Evolutionary conservation across 2,888 invertebrate genomes (phyloP), one percentile per base, ranked within the genome.

Genomic region (Coelinius sp.): DNA sequence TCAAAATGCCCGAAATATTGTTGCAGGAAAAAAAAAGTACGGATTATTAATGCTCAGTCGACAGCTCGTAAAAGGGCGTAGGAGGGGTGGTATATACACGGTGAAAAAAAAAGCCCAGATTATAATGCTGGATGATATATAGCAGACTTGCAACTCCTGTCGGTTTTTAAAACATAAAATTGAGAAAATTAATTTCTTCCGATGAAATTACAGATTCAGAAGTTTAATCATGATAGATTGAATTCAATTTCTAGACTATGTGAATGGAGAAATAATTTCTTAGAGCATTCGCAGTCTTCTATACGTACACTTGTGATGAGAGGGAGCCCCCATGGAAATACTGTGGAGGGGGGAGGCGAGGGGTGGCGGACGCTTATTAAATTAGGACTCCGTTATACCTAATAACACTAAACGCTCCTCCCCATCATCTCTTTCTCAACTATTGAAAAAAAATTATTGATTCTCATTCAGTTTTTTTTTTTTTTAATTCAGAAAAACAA

Each of bases 81-180:
- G 53, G 38, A 49, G 71, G 67, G 68, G 63, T 59, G 59, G 59
- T 59, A 59, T 59, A 59, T 31, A 67, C 64, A 72, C 72, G 56
- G 53, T 70, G 65, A 67, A 63, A 67, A 71, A 25, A 70, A 46
- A 68, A 49, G 63, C 52, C 63, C 52, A 52, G 81, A 82, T 79
- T 82, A 83, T 83, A 83, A 83, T 82, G 79, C 81, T 77, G 76
- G 75, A 78, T 82, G 81, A 82, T 82, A 81, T 83, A 83, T 81
- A 77, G 80, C 80, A 74, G 78, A 76, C 77, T n/a, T 49, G 20
- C 25, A 77, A 78, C 71, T 68, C 69, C 66, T 53, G 70, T 52
- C 64, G 64, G 64, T 38, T 38, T 35, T 24, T 41, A 41, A 41
- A 63, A 17, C 7, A 44, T 20, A 64, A 64, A 64, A 2, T 41